These are phyloP conservation scores for Notodonta ziczac DNA, from an alignment of 2,888 invertebrate species.

Conservation along the genomic window DNA sequence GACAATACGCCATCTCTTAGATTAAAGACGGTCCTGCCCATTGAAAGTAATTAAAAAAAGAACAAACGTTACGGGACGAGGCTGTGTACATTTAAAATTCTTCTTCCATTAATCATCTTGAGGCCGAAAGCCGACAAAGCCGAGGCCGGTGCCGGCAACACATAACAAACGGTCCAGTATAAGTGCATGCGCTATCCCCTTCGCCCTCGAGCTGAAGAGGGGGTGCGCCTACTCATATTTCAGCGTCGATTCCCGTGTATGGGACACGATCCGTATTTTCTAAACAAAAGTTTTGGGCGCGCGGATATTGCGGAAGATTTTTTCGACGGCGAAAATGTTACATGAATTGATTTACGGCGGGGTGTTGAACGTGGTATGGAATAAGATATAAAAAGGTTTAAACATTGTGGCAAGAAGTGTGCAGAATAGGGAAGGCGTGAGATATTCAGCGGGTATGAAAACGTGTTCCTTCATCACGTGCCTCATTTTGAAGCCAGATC, in stretches of 20 bases:
- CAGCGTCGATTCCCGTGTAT: constrained; percentile 64
- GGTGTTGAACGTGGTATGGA: background rate
- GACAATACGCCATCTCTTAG: constrained; percentile 8
- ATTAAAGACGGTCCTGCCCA: constrained; percentile 26
- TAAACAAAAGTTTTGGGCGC: constrained; percentile 53
- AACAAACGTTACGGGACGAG: constrained; percentile 23
- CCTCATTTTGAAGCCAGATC: no score
- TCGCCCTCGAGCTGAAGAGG: constrained; percentile 38
- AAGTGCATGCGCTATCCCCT: constrained; percentile 48
- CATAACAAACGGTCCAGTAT: constrained; percentile 63
- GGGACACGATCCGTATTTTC: constrained; percentile 61
- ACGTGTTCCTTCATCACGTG: no score
- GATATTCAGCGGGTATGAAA: no score
- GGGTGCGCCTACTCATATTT: constrained; percentile 56
- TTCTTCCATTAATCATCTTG: constrained; percentile 66
- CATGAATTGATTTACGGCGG: constrained; percentile 6
- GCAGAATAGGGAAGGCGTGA: no score
- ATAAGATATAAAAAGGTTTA: background rate
- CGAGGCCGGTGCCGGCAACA: constrained; percentile 59
- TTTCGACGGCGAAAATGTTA: constrained; percentile 12
- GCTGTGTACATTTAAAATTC: constrained; percentile 61
- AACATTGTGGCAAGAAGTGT: no score
- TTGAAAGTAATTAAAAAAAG: constrained; percentile 39
- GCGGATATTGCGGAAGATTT: constrained; percentile 22
- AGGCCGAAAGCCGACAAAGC: constrained; percentile 59